Evolutionary conservation across 2,888 invertebrate genomes (phyloP).

Genomic region (Xestia ashworthii): DNA sequence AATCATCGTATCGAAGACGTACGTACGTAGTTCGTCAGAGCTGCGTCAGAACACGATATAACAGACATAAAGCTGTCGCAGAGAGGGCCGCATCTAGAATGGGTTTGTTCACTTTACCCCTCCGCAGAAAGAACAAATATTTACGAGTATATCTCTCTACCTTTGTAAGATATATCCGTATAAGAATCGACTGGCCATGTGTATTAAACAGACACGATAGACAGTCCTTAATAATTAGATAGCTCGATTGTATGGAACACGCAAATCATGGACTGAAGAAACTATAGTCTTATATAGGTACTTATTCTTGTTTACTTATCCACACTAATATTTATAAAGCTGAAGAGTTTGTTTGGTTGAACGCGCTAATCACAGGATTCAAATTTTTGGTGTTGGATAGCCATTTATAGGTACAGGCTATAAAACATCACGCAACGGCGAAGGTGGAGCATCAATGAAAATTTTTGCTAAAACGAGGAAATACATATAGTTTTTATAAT

Average conservation of each 20-base stretch:
- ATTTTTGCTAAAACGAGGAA: no score
- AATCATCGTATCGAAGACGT: constrained; percentile 24
- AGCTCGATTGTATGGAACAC: neutral
- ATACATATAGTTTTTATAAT: no score
- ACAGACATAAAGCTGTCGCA: constrained; percentile 36
- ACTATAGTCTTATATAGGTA: no score
- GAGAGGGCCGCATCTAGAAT: constrained; percentile 19
- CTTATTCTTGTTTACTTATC: no score
- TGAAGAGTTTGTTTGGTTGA: no score
- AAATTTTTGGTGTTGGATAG: no score
- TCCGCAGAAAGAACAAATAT: constrained; percentile 9
- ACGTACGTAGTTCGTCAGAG: constrained; percentile 13
- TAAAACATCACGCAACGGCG: no score
- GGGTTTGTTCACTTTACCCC: constrained; percentile 30
- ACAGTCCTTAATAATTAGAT: neutral
- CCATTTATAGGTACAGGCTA: no score
- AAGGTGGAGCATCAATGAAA: no score
- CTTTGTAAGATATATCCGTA: neutral
- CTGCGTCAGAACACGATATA: constrained; percentile 22
- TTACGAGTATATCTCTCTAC: neutral
- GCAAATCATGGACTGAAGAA: no score
- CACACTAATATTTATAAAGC: no score
- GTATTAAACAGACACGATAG: neutral
- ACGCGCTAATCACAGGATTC: no score
- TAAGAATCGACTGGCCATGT: neutral